Conservation (phyloP, 2,888 invertebrate genomes). For the Drosophila picticornis region DNA sequence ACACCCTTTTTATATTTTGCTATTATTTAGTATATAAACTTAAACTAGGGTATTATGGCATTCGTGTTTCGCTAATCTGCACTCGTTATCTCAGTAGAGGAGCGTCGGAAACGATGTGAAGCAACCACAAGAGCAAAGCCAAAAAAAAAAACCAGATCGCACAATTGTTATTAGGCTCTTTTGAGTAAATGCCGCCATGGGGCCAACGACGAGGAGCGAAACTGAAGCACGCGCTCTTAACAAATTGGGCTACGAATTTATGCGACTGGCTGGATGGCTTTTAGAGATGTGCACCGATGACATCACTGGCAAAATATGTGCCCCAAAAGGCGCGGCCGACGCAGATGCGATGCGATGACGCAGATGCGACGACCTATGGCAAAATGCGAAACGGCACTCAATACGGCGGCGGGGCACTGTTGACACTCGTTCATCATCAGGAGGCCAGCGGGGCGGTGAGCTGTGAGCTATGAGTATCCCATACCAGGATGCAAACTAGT, state of each 20-base stretch:
- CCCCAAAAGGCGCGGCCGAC: conserved; percentile 73
- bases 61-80: not conserved
- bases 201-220: conserved; percentile 44
- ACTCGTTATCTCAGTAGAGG: conserved; percentile 52
- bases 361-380: conserved; percentile 50
- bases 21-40: not conserved
- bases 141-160: conserved; percentile 67
- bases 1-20: not conserved
- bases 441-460: conserved; percentile 18
- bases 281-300: conserved; percentile 65
- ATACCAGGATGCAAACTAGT: conserved; percentile 72
- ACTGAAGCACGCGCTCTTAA: conserved; percentile 79
- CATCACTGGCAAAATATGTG: conserved; percentile 74
- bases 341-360: conserved; percentile 43
- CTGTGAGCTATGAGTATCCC: conserved; percentile 40
- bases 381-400: conserved; percentile 14
- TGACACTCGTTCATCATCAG: conserved; percentile 56
- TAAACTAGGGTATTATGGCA: conserved; percentile 30
- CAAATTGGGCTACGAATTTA: conserved; percentile 78
- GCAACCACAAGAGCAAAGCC: conserved; percentile 38
- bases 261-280: conserved; percentile 48
- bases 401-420: conserved; percentile 19
- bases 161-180: conserved; percentile 79
- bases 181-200: conserved; percentile 71
- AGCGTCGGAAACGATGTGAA: conserved; percentile 44